Percentiles rank a stretch among this genome's conserved stretches.
phyloP scores from a whole-genome alignment of 2,113 vertebrate species.

The Heliornis fulica region DNA sequence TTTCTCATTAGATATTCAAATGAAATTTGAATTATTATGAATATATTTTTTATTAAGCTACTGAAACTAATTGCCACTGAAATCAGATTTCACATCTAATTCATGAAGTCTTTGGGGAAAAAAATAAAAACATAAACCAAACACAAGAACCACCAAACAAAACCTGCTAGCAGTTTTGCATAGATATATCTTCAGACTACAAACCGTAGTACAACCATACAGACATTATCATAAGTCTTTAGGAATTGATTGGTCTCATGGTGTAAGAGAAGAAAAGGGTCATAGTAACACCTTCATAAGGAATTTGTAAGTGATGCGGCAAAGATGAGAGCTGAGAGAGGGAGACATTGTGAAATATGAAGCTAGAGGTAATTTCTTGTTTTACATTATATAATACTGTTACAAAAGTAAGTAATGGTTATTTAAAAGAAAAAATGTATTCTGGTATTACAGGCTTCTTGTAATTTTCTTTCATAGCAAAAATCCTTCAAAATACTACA shows the following conservation, averaged over 20 bases:
- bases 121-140: background rate
- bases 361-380: background rate
- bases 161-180: background rate
- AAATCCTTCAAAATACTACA: background rate
- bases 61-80: background rate
- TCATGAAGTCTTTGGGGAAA: background rate
- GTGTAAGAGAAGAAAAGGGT: background rate
- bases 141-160: background rate
- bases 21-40: constrained; percentile 1
- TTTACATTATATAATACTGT: background rate
- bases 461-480: background rate
- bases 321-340: background rate
- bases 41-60: constrained; percentile 21
- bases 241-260: background rate
- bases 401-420: background rate
- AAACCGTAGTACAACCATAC: background rate
- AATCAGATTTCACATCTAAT: background rate
- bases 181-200: background rate
- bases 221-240: background rate
- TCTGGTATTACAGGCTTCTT: background rate
- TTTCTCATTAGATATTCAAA: constrained; percentile 9
- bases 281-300: background rate
- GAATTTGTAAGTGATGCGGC: background rate
- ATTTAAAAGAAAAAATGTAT: background rate
- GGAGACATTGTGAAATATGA: background rate